Conservation (phyloP, 2,888 invertebrate genomes). For the Tryphoninae sp. region DNA sequence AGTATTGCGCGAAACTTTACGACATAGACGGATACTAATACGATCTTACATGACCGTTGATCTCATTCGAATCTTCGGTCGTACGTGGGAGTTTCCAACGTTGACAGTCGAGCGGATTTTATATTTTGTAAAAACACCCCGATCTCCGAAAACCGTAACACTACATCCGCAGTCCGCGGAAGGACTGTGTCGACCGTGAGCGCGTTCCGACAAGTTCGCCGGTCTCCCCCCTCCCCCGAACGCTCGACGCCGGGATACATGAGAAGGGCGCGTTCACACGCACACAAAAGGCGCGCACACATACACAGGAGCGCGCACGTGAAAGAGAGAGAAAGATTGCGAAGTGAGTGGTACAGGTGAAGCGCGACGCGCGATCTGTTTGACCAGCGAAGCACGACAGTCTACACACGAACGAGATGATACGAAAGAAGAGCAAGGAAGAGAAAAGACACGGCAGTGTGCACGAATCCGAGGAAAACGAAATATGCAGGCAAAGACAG, state of each 20-base stretch:
- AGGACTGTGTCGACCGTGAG: constrained; percentile 73
- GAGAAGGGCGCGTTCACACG: constrained; percentile 26
- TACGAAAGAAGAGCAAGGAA: background rate
- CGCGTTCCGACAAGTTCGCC: constrained; percentile 59
- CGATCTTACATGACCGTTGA: no score
- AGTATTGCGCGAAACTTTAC: no score
- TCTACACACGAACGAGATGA: constrained; percentile 5
- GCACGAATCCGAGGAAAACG: background rate
- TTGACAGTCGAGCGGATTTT: no score
- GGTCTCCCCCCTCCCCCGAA: constrained; percentile 43
- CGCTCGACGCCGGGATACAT: constrained; percentile 48
- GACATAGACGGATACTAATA: no score
- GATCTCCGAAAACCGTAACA: constrained; percentile 57
- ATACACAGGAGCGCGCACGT: constrained; percentile 37
- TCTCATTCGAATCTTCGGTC: no score
- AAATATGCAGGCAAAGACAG: no score
- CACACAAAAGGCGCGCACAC: constrained; percentile 14
- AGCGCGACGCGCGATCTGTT: constrained; percentile 40
- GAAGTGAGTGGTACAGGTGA: constrained; percentile 54
- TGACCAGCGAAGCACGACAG: constrained; percentile 39
- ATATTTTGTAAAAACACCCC: background rate
- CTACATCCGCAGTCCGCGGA: constrained; percentile 74
- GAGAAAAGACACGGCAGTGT: constrained; percentile 52
- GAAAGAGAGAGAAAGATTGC: constrained; percentile 33
- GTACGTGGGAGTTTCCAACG: no score